phyloP scores from a whole-genome alignment of 2,797 vertebrate genomes.

The Cuniculus paca region DNA sequence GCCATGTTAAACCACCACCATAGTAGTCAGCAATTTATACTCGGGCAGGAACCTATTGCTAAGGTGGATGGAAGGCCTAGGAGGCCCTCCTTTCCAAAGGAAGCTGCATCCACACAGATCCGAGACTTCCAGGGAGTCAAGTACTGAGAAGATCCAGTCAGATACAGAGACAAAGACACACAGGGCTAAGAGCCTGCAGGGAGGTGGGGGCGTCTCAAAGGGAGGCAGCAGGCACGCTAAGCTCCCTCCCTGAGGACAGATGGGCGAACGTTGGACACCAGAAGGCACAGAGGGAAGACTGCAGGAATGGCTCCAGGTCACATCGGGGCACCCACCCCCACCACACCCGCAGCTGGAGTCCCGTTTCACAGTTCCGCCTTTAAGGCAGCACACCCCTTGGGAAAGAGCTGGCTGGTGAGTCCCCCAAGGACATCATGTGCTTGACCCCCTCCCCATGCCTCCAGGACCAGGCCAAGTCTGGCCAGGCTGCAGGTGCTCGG shows the following conservation, averaged over 20 bases:
- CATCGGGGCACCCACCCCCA: not conserved
- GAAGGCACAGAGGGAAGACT: not conserved
- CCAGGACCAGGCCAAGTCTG: not conserved
- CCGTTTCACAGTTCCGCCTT: too few species aligned
- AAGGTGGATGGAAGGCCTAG: not conserved
- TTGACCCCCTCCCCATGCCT: rapidly evolving
- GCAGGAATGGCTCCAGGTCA: not conserved
- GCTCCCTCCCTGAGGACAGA: not conserved
- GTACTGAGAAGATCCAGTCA: not conserved
- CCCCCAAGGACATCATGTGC: not conserved
- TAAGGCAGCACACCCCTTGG: not conserved
- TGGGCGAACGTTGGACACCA: rapidly evolving
- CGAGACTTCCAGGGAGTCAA: not conserved
- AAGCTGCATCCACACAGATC: not conserved
- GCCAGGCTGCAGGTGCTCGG: not conserved
- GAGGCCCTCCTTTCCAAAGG: not conserved
- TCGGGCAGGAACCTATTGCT: too few species aligned
- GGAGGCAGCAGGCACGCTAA: not conserved
- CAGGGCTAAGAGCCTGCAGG: not conserved
- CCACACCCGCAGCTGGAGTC: rapidly evolving
- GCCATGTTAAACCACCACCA: too few species aligned
- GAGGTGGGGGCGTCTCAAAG: not conserved
- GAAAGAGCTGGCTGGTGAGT: not conserved
- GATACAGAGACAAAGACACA: not conserved
- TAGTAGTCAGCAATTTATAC: too few species aligned